These are phyloP conservation scores for Lumbricus terrestris DNA, from an alignment of 2,888 invertebrate genomes.

Conservation along the genomic window DNA sequence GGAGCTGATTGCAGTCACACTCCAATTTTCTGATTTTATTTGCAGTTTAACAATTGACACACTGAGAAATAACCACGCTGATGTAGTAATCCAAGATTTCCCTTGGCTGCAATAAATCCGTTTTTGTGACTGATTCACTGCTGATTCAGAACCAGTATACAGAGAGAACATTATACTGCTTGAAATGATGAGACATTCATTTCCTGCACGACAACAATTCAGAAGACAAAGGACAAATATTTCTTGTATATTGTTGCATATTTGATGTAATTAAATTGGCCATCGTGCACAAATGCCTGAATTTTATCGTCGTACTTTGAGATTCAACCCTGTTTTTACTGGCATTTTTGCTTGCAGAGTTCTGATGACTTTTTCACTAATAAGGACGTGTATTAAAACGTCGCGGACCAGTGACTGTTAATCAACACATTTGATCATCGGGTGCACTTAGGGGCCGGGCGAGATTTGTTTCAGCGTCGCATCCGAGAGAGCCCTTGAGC, in stretches of 20 bases:
- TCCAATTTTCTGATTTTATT: neutral
- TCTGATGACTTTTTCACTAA: neutral
- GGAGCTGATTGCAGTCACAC: neutral
- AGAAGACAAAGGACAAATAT: neutral
- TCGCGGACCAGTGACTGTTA: neutral
- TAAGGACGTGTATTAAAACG: neutral
- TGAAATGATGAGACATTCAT: neutral
- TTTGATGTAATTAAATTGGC: neutral
- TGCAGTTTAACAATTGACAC: neutral
- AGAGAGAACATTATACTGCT: neutral
- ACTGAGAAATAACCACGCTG: neutral
- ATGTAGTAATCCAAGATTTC: neutral
- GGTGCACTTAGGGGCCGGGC: conserved; percentile 6
- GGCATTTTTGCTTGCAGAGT: too few relatives aligned
- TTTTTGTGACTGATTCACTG: neutral
- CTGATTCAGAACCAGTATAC: neutral
- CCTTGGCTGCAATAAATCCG: neutral
- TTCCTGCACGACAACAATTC: neutral
- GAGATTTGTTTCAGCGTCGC: neutral
- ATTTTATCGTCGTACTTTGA: neutral
- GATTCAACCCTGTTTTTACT: neutral
- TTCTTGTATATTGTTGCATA: neutral
- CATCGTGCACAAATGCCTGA: neutral
- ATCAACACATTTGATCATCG: conserved; percentile 3
- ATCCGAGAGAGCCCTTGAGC: neutral